Percentiles rank a stretch among this genome's conserved stretches.
Evolutionary conservation across 2,888 invertebrate genomes (phyloP).

Genomic region (Ceriagrion tenellum): DNA sequence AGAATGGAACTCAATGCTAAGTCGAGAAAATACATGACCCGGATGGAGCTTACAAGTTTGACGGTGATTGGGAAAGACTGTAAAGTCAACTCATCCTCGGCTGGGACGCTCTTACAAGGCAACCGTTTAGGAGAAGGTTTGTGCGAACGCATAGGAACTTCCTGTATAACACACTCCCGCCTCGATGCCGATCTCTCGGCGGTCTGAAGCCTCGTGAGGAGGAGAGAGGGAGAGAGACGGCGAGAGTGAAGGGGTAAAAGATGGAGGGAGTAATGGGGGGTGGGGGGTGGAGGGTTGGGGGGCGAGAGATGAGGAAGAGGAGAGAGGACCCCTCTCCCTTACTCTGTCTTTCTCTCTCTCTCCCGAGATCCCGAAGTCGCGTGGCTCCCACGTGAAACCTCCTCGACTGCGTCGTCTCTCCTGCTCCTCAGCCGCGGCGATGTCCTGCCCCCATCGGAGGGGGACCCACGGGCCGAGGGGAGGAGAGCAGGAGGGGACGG

Average conservation of each 20-base stretch:
- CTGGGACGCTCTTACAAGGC: too few relatives aligned
- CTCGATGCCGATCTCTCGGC: background rate
- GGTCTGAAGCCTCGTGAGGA: background rate
- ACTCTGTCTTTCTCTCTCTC: background rate
- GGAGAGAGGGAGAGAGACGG: background rate
- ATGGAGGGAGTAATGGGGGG: background rate
- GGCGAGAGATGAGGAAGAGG: background rate
- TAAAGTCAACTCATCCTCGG: too few relatives aligned
- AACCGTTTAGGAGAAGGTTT: too few relatives aligned
- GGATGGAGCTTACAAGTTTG: too few relatives aligned
- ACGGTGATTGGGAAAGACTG: too few relatives aligned
- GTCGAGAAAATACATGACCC: too few relatives aligned
- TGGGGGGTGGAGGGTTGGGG: background rate
- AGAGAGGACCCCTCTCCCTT: background rate
- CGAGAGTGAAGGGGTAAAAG: background rate
- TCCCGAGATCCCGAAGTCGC: background rate
- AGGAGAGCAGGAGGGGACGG: background rate
- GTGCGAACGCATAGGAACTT: too few relatives aligned
- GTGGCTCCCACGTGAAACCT: background rate
- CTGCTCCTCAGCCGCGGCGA: slow-evolving; percentile 35
- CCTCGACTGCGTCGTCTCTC: slow-evolving; percentile 27
- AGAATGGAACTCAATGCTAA: too few relatives aligned
- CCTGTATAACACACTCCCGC: background rate
- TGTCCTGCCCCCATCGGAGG: background rate
- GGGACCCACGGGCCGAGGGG: background rate